Base-by-base conservation (phyloP, 2,113 vertebrate genomes). In the Lucifuga dentata region DNA sequence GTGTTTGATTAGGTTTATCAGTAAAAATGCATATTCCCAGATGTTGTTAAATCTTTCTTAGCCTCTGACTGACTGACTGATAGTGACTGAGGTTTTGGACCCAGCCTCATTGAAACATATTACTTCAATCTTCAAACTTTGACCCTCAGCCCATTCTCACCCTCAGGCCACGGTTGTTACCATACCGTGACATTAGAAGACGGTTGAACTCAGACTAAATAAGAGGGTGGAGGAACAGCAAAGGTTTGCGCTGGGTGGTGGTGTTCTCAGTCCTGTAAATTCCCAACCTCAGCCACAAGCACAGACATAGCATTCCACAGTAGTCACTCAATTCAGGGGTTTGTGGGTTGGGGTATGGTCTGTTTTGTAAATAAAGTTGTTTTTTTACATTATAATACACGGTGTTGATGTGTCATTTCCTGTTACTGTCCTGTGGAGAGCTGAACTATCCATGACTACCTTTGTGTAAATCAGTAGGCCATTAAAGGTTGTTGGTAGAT, bases 291-390 rank as follows among this genome's bases (percentile, higher is more conserved):
- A 85, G 73, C 76, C 86, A 85, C 86, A 76, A 23, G 40, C 53
- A 24, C 62, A 78, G 76, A 79, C 84, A 83, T 68, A 43, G 68
- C 87, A 89, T 87, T 86, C 84, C 73, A 39, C 56, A 38, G 57
- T 61, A 61, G 76, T 86, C 83, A 82, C 52, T 68, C 65, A 71
- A 79, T 68, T 70, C 50, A 44, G 52, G 83, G 76, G 65, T 84
- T 87, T 87, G 83, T 86, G 87, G 86, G 80, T 43, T 56, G 11
- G 80, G 58, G 77, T 46, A 70, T 72, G 62, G 74, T 78, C 59
- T 58, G 69, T 84, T 87, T 90, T 93, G 93, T 93, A 93, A 93
- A 93, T 93, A 92, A 92, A 93, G 80, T 73, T 89, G 77, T 82
- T 71, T 55, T 85, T 67, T 69, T 86, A 57, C 63, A 78, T 73